phyloP scores from a whole-genome alignment of 2,113 vertebrate species.

The Sarotherodon lohbergeri region DNA sequence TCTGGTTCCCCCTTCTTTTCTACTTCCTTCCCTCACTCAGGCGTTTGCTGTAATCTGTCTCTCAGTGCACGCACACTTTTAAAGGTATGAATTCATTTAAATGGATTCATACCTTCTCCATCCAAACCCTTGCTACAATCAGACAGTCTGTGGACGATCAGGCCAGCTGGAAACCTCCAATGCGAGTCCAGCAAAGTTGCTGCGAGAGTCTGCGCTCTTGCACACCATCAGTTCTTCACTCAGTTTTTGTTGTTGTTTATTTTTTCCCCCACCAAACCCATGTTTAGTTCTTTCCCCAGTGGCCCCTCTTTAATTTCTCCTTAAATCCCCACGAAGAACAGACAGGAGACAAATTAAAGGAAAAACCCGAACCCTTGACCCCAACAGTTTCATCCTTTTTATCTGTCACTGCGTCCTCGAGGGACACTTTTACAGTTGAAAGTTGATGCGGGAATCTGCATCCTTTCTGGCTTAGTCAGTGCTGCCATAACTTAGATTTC shows the following conservation, averaged over 20 bases:
- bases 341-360: background rate
- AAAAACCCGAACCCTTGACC: background rate
- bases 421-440: background rate
- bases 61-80: background rate
- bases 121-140: background rate
- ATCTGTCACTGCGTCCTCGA: background rate
- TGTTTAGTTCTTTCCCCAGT: background rate
- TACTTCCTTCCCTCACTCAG: background rate
- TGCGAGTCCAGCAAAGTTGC: background rate
- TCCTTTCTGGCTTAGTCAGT: background rate
- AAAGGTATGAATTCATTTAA: background rate
- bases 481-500: background rate
- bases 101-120: background rate
- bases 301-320: background rate
- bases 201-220: background rate
- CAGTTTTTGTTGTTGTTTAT: background rate
- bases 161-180: constrained; percentile 9
- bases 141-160: background rate
- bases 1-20: background rate
- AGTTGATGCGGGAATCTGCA: background rate
- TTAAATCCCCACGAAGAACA: background rate
- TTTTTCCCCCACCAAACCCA: background rate
- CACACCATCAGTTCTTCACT: background rate
- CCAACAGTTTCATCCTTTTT: background rate
- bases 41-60: background rate